Percentiles rank a stretch among this genome's conserved stretches.
Evolutionary conservation across 2,113 vertebrate species (phyloP).

Genomic region (Aptenodytes forsteri): DNA sequence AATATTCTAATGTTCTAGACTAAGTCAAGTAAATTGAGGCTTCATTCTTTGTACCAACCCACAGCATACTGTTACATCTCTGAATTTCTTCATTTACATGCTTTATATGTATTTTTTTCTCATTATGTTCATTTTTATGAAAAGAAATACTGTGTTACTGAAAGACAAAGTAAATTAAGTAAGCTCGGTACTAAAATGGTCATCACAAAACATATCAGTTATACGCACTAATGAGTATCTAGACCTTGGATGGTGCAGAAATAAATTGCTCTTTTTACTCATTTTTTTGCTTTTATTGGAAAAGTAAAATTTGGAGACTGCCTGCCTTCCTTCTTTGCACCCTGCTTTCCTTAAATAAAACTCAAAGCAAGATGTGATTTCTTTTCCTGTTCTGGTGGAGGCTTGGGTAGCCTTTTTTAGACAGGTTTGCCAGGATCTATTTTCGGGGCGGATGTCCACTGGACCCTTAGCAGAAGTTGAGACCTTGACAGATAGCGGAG

Average conservation of each 20-base stretch:
- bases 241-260: background rate
- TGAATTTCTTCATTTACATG: slow-evolving; percentile 14
- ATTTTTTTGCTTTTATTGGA: background rate
- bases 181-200: background rate
- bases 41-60: background rate
- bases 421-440: background rate
- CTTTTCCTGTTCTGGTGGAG: background rate
- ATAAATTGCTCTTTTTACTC: background rate
- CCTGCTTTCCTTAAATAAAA: slow-evolving; percentile 15
- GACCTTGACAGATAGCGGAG: background rate
- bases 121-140: background rate
- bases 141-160: background rate
- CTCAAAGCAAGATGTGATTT: background rate
- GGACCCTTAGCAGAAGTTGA: background rate
- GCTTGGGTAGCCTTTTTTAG: background rate
- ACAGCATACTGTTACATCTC: background rate
- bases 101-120: background rate
- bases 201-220: background rate
- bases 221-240: background rate
- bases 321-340: background rate
- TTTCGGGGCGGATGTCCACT: background rate
- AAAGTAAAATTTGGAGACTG: background rate
- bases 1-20: background rate
- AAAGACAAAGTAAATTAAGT: slow-evolving; percentile 19
- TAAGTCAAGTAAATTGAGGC: slow-evolving; percentile 17